Evolutionary conservation across 2,888 invertebrate species (phyloP).

Genomic region (Crossocerus cetratus): DNA sequence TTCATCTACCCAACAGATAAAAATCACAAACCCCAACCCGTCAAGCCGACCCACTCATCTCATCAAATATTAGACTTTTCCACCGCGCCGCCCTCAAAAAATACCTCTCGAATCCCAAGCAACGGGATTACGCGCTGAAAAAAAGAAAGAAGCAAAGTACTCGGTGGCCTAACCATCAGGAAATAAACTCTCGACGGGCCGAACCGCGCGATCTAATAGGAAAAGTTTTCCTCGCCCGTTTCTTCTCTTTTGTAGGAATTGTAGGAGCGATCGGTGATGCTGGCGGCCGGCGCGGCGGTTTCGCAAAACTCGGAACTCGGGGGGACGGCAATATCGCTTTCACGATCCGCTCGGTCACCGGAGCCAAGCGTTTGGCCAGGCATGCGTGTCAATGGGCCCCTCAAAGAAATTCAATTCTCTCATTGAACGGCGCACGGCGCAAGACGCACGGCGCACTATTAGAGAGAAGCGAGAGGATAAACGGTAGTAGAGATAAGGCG

Average conservation of each 20-base stretch:
- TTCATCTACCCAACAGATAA: too few relatives aligned
- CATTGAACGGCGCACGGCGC: background rate
- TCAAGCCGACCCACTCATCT: too few relatives aligned
- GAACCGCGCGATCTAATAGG: conserved; percentile 26
- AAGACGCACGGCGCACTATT: too few relatives aligned
- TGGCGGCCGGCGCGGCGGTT: conserved; percentile 55
- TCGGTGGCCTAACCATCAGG: conserved; percentile 3
- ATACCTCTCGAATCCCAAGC: background rate
- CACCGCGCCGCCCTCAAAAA: background rate
- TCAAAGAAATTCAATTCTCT: conserved; percentile 4
- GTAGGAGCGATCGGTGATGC: background rate
- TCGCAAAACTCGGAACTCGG: conserved; percentile 64
- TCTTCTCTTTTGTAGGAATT: conserved; percentile 10
- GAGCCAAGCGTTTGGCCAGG: conserved; percentile 72
- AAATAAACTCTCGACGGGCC: conserved; percentile 34
- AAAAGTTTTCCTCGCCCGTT: conserved; percentile 20
- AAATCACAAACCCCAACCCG: too few relatives aligned
- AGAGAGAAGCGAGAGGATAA: background rate
- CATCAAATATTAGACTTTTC: too few relatives aligned
- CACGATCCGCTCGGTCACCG: conserved; percentile 64
- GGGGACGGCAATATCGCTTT: conserved; percentile 63
- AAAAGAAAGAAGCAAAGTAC: conserved; percentile 17
- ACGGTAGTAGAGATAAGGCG: background rate
- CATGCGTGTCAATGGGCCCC: conserved; percentile 68
- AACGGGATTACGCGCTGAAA: background rate